Conservation (phyloP, 1,140 invertebrate species). For the Protaetia brevitarsis region DNA sequence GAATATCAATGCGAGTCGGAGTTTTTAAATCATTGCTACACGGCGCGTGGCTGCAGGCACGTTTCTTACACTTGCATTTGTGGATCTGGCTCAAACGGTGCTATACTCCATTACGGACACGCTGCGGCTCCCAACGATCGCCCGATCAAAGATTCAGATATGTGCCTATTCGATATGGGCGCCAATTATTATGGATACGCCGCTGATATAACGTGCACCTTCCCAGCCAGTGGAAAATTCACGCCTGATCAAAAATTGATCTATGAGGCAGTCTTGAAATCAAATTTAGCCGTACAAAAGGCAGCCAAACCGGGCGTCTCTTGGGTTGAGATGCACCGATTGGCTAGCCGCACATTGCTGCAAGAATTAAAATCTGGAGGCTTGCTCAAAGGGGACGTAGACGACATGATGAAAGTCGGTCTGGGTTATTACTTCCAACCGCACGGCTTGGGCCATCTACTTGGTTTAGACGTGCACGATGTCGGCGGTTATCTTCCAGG, state of each 20-base stretch:
- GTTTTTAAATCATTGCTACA: constrained; percentile 81
- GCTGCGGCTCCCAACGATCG: constrained; percentile 88
- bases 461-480: constrained; percentile 95
- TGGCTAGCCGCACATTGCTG: constrained; percentile 78
- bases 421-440: constrained; percentile 89
- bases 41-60: constrained; percentile 76
- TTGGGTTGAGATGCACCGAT: constrained; percentile 91
- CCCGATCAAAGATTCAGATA: constrained; percentile 76
- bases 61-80: constrained; percentile 92
- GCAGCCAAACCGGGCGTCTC: constrained; percentile 80
- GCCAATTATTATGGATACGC: constrained; percentile 94
- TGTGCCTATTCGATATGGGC: constrained; percentile 97
- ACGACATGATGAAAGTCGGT: constrained; percentile 78
- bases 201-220: constrained; percentile 94
- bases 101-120: constrained; percentile 95
- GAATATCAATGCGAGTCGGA: constrained; percentile 91
- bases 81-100: constrained; percentile 81
- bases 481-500: constrained; percentile 83
- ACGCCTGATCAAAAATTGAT: constrained; percentile 86
- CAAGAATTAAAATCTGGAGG: constrained; percentile 71
- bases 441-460: constrained; percentile 91
- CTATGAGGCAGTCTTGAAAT: constrained; percentile 87
- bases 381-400: constrained; percentile 75
- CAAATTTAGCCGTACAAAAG: constrained; percentile 77
- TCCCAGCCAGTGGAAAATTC: constrained; percentile 93